These are phyloP conservation scores for Myotis lucifugus DNA, from an alignment of 2,113 vertebrate genomes.

Conservation along the genomic window DNA sequence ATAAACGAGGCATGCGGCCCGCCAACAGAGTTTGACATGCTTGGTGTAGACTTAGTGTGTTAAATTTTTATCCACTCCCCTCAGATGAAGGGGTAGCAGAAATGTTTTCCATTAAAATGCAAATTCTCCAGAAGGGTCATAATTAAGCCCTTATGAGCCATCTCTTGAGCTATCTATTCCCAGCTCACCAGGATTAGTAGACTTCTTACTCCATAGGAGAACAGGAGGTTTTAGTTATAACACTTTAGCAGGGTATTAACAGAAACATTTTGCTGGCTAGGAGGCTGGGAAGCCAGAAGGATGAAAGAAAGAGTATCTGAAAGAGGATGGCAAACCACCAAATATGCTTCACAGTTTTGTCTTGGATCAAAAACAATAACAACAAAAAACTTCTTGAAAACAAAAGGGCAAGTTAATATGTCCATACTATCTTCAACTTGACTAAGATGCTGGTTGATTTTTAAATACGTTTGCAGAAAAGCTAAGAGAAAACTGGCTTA, in stretches of 20 bases:
- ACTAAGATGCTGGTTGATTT: neutral
- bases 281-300: neutral
- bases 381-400: neutral
- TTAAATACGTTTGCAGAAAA: constrained; percentile 5
- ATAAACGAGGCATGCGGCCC: too few species aligned
- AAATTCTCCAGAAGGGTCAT: neutral
- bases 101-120: constrained; percentile 17
- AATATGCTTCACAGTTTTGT: neutral
- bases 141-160: neutral
- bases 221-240: neutral
- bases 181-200: neutral
- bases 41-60: neutral
- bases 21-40: too few species aligned
- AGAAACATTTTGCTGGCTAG: neutral
- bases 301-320: neutral
- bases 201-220: neutral
- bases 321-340: neutral
- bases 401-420: neutral
- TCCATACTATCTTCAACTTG: neutral
- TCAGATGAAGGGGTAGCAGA: neutral
- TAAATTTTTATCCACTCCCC: constrained; percentile 4
- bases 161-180: neutral
- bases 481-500: neutral
- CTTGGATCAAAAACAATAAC: neutral
- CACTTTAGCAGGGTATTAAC: neutral